Evolutionary conservation across 2,888 invertebrate species (phyloP), one percentile per base, ranked within the genome.

Genomic region (Hyalella azteca): DNA sequence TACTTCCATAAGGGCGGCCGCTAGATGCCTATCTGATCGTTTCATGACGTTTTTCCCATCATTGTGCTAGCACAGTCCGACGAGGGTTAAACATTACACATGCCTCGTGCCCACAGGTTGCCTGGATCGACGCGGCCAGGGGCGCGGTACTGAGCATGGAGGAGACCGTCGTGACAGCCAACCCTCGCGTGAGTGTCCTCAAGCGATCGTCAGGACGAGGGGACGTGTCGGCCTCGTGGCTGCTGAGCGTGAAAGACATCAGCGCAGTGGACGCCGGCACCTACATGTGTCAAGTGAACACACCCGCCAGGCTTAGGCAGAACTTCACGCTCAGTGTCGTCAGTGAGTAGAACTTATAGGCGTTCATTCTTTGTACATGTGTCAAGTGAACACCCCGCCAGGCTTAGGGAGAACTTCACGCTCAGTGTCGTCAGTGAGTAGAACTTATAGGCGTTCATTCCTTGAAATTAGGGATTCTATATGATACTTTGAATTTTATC

Each of bases 121-220:
- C 75, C 5, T 75, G 75, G 75, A 45, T 75, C 29, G 75, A 75
- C 75, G 75, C 75, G n/a, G 75, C 75, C 36, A 32, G 75, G 29
- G 75, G 75, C 7, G 45, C 75, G 26, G 45, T 75, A 26, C 75
- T 75, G 32, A 75, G 41, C 75, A 5, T 75, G 29, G 75, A 75
- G 45, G 75, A 75, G 75, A 75, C 45, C 45, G 45, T 75, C 41
- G 75, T 75, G 39, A 75, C 75, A 2, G 75, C 41, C 29, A 75
- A 75, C 75, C 75, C 75, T 4, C 40, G 29, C 40, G 75, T 75
- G 36, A 48, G 75, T 45, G 45, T 75, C n/a, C 19, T 75, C 26
- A 75, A 48, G 75, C 19, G 36, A 22, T 41, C 75, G 0, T 45
- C 75, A 29, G 75, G 29, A 13, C 26, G 29, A 3, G 75, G 11